Evolutionary conservation across 2,888 invertebrate species (phyloP), one percentile per base, ranked within the genome.

Genomic region (Mylabris sibirica): DNA sequence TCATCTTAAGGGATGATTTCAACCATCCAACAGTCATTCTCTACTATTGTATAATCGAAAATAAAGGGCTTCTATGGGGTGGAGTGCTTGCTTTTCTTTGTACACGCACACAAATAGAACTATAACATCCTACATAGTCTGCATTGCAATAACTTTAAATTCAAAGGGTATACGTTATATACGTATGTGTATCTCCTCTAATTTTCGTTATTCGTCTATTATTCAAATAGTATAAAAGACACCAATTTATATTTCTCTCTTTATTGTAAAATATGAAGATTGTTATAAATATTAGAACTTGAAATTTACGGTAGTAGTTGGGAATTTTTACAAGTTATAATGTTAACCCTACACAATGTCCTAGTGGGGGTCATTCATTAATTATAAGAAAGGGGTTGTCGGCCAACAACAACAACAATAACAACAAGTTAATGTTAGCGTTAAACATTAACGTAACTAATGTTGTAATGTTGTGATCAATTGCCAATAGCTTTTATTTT

Each of bases 341-440:
- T 75, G 74, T 76, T 70, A 72, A 74, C 73, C 76, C 75, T 74
- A n/a, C 3, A 68, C 68, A 67, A 74, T 76, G 75, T 77, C 76
- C 76, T 76, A 73, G 74, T 74, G 74, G 74, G 74, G 74, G 74
- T 74, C 75, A 75, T 77, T 77, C 74, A 78, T 78, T 78, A 78
- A 78, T 78, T 78, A 78, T 77, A 76, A 76, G 76, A 74, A 75
- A 77, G 72, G 75, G 78, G 74, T 71, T 71, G 72, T 30, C 70
- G 73, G 65, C 64, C 30, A 71, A 63, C 71, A 66, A 68, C 73
- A 72, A 72, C 72, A 71, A 64, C 70, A 71, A 73, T 73, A 57
- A 63, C 67, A 60, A 69, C 69, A 67, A 65, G 66, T 12, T 57
- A 14, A 24, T 24, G 22, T 57, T 57, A 14, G 14, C 26, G 22